A percentile compares a stretch with the other conserved stretches of the same genome.
Conservation (phyloP, 2,888 invertebrate species). For the Lepidocyrtoides sp. region DNA sequence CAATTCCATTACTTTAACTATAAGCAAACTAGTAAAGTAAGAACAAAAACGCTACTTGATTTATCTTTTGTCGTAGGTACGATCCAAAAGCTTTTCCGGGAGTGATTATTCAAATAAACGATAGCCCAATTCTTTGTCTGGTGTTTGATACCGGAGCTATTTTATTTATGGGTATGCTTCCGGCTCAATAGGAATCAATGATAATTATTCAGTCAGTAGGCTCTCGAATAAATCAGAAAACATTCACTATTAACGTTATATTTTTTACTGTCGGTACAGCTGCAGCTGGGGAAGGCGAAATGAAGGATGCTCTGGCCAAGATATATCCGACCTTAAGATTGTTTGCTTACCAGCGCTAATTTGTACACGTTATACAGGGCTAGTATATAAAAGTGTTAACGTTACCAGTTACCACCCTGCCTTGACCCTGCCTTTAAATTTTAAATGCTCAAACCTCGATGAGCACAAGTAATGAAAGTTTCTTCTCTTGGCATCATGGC, state of each 20-base stretch:
- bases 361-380: too few species aligned
- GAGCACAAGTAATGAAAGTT: too few species aligned
- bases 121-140: not conserved
- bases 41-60: not conserved
- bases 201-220: not conserved
- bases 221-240: not conserved
- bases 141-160: constrained; percentile 37
- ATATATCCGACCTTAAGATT: constrained; percentile 37
- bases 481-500: too few species aligned
- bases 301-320: constrained; percentile 21
- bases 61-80: not conserved
- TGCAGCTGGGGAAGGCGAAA: not conserved
- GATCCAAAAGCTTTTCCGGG: constrained; percentile 19
- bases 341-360: constrained; percentile 3
- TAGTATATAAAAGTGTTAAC: too few species aligned
- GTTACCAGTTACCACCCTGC: too few species aligned
- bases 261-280: not conserved
- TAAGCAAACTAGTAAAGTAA: not conserved
- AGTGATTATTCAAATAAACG: not conserved
- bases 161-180: constrained; percentile 27
- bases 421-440: too few species aligned
- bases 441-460: too few species aligned
- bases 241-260: not conserved
- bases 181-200: not conserved
- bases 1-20: not conserved